Conservation (phyloP, 2,797 vertebrate genomes). For the Hephaestus fuliginosus region DNA sequence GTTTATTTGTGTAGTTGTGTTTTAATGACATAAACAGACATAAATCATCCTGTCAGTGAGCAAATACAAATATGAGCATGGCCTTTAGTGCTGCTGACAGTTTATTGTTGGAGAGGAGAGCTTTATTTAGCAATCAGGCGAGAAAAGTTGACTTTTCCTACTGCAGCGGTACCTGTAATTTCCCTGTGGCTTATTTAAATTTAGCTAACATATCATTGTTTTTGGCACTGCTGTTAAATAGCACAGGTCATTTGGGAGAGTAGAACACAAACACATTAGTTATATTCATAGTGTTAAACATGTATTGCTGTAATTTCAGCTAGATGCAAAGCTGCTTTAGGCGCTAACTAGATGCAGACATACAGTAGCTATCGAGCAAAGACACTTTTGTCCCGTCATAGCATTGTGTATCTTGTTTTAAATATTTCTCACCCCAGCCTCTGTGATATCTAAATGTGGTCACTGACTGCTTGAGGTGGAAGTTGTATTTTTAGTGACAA, state of each 20-base stretch:
- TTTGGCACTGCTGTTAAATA: slow-evolving; percentile 6
- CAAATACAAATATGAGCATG: slow-evolving; percentile 64
- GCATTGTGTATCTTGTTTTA: neutral
- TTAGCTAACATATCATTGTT: neutral
- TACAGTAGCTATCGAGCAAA: neutral
- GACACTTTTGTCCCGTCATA: neutral
- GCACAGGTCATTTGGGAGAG: slow-evolving; percentile 2
- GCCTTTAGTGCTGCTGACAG: slow-evolving; percentile 37
- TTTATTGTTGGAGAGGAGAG: slow-evolving; percentile 12
- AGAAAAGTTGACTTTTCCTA: slow-evolving; percentile 32
- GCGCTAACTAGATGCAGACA: neutral
- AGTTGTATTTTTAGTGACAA: neutral
- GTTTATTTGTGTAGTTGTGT: slow-evolving; percentile 69
- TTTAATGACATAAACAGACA: slow-evolving; percentile 73
- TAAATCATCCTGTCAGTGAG: slow-evolving; percentile 72
- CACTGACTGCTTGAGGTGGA: slow-evolving; percentile 11
- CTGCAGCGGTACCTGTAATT: slow-evolving; percentile 22
- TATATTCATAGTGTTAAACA: slow-evolving; percentile 18
- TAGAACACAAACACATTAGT: slow-evolving; percentile 16
- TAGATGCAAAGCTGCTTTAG: neutral
- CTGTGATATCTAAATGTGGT: slow-evolving; percentile 19
- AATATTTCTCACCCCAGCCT: neutral
- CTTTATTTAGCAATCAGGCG: slow-evolving; percentile 12
- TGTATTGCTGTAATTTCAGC: slow-evolving; percentile 11
- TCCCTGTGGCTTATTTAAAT: slow-evolving; percentile 37